Evolutionary conservation across 2,797 vertebrate genomes (phyloP), one percentile per base, ranked within the genome.

Genomic region (Characodon lateralis): DNA sequence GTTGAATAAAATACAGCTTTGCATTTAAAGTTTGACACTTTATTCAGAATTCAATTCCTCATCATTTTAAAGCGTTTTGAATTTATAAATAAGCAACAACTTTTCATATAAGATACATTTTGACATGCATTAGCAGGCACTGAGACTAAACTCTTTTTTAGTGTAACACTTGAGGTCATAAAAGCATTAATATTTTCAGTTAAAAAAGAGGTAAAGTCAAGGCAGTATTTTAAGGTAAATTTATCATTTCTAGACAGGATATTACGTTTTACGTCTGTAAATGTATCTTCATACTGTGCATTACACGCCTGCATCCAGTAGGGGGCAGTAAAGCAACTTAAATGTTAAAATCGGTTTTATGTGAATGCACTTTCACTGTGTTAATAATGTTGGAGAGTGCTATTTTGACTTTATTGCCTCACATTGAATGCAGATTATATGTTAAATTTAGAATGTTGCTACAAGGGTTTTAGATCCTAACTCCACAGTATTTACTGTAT

Each of bases 301-400:
- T 48, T 72, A 24, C 14, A 50, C 9, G 35, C 74, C 31, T 83
- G 73, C 41, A 56, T 80, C 78, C 79, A 68, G 63, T 1, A 12
- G 73, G 76, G 72, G 84, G 80, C 74, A 78, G 74, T 55, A 56
- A 35, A 51, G 68, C 65, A 68, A 18, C 58, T 26, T 10, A 12
- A 71, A 78, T 70, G 39, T 65, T 35, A 20, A 63, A 63, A 63
- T 31, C 6, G 7, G 2, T 16, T 63, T 61, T 61, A 35, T 8
- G 16, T 63, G 28, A 63, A 72, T 77, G 28, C 18, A n/a, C 12
- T 61, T 10, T 39, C 26, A 41, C 5, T 76, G 28, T 16, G 8
- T 69, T 41, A 72, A 18, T 68, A 66, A 31, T 14, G 50, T 26
- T 51, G 2, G 9, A 51, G 24, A 46, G 6, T 24, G 2, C 5